A percentile compares a stretch with the other conserved stretches of the same genome.
Evolutionary conservation across 1,140 invertebrate genomes (phyloP).

Genomic region (Drosophila kohkoa): DNA sequence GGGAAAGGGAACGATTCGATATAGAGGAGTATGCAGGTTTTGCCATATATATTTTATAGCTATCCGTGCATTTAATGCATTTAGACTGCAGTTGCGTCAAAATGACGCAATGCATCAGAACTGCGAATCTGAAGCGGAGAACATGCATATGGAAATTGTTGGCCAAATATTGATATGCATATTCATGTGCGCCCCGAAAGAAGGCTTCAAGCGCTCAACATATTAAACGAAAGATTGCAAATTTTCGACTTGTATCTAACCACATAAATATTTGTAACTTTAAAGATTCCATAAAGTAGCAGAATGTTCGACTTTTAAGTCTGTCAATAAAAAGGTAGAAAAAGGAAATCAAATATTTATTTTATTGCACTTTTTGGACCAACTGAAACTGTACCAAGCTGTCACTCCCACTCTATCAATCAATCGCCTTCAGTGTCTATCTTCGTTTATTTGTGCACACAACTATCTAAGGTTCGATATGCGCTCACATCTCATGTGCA

Average conservation of each 20-base stretch:
- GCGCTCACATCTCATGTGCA: conserved; percentile 66
- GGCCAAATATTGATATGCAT: conserved; percentile 41
- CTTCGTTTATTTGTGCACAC: conserved; percentile 3
- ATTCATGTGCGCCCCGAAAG: conserved; percentile 7
- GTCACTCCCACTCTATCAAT: neutral
- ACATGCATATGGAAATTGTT: conserved; percentile 46
- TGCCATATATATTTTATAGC: conserved; percentile 47
- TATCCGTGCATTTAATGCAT: conserved; percentile 66
- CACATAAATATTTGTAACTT: neutral
- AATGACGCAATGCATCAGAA: conserved; percentile 47
- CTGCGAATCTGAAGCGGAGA: conserved; percentile 25
- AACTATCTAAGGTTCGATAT: conserved; percentile 33
- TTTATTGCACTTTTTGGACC: conserved; percentile 52
- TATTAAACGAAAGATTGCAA: neutral
- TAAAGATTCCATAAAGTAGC: too few species aligned
- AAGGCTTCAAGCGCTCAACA: neutral
- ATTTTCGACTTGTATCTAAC: neutral
- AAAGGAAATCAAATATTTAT: conserved; percentile 70
- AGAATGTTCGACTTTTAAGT: too few species aligned
- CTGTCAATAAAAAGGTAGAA: neutral
- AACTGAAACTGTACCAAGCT: conserved; percentile 7
- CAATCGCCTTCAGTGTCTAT: neutral
- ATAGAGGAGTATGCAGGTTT: neutral
- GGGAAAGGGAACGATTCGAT: conserved; percentile 30
- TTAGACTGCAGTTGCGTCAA: conserved; percentile 54